These are phyloP conservation scores for Melitaea athalia DNA, from an alignment of 2,888 invertebrate species.

Conservation along the genomic window DNA sequence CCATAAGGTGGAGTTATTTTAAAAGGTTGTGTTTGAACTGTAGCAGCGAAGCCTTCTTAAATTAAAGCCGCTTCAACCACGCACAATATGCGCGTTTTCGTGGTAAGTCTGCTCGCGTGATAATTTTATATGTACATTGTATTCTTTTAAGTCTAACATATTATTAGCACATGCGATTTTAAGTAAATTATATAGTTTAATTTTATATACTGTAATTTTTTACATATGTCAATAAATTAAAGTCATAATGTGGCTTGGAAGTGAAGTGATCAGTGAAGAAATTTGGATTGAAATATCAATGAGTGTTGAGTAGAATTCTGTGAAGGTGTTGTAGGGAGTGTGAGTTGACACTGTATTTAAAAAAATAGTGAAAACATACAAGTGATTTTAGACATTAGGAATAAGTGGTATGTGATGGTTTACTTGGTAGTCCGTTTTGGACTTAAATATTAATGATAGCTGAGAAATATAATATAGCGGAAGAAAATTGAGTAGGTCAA, in stretches of 20 bases:
- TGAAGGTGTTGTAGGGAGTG: slow-evolving; percentile 17
- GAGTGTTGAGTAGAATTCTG: slow-evolving; percentile 20
- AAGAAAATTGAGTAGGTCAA: background rate
- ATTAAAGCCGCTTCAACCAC: slow-evolving; percentile 52
- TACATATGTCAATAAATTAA: slow-evolving; percentile 45
- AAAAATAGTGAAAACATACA: background rate
- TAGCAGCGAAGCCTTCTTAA: slow-evolving; percentile 54
- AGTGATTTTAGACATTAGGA: background rate
- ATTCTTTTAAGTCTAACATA: slow-evolving; percentile 12
- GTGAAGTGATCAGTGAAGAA: slow-evolving; percentile 63
- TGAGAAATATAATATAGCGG: too few species aligned
- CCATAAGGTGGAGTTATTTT: slow-evolving; percentile 61
- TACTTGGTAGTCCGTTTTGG: too few species aligned
- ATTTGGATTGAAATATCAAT: slow-evolving; percentile 30
- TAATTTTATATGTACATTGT: slow-evolving; percentile 35
- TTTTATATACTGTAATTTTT: slow-evolving; percentile 12
- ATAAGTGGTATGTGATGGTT: background rate
- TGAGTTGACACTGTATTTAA: background rate
- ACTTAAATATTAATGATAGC: too few species aligned
- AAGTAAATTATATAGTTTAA: background rate
- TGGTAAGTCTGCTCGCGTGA: slow-evolving; percentile 72
- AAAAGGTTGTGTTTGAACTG: slow-evolving; percentile 47
- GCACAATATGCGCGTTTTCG: slow-evolving; percentile 76
- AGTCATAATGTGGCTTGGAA: slow-evolving; percentile 50
- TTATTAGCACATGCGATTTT: slow-evolving; percentile 63